phyloP scores from a whole-genome alignment of 2,113 vertebrate species.

The Cryptoleucopteryx plumbea region DNA sequence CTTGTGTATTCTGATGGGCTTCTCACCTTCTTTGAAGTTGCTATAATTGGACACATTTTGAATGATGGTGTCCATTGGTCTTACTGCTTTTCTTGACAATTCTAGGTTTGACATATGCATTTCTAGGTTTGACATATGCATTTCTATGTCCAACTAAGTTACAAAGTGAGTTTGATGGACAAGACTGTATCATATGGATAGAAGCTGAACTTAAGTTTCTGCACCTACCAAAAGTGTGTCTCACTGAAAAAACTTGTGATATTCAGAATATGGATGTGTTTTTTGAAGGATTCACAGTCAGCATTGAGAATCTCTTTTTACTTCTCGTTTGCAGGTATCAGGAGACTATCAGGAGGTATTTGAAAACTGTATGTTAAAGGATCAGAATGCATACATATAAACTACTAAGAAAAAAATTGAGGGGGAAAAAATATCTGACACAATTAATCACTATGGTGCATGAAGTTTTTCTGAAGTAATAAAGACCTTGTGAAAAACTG shows the following conservation, averaged over 20 bases:
- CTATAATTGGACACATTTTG: neutral
- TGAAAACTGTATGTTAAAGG: neutral
- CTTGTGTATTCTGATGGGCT: neutral
- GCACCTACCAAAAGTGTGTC: neutral
- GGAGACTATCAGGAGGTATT: neutral
- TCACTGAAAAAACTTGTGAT: neutral
- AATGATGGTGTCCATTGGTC: neutral
- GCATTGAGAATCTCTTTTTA: neutral
- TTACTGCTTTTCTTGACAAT: constrained; percentile 23
- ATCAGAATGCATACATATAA: neutral
- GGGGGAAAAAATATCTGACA: neutral
- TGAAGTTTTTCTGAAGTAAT: neutral
- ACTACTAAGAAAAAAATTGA: neutral
- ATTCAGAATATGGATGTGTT: neutral
- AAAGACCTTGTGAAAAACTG: neutral
- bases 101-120: neutral
- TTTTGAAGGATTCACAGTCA: neutral
- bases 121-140: neutral
- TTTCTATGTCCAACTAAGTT: constrained; percentile 24
- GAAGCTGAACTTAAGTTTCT: neutral
- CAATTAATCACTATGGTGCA: neutral
- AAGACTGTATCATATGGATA: neutral
- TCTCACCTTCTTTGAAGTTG: constrained; percentile 12
- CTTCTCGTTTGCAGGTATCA: neutral
- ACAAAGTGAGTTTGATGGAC: neutral